Evolutionary conservation across 2,113 vertebrate species (phyloP).

Genomic region (Atractosteus spatula): DNA sequence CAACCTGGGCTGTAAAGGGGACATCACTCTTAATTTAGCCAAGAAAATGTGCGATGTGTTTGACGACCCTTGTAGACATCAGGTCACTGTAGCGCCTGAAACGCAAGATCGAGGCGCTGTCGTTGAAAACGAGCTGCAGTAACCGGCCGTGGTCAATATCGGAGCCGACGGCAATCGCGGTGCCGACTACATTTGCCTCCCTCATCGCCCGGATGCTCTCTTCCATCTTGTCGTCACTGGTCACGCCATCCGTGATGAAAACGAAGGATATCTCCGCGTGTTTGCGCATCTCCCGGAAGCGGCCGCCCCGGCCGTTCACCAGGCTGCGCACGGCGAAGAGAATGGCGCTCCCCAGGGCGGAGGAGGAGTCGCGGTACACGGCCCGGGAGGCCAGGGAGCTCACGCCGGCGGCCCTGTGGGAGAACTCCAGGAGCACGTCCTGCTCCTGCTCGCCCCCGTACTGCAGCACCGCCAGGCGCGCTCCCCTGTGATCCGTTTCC

Average conservation of each 20-base stretch:
- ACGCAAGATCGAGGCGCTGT: conserved; percentile 22
- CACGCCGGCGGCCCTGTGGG: conserved; percentile 16
- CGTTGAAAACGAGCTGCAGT: conserved; percentile 21
- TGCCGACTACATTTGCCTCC: conserved; percentile 24
- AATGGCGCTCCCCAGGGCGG: conserved; percentile 29
- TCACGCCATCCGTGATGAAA: conserved; percentile 34
- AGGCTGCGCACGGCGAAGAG: conserved; percentile 29
- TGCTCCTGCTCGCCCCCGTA: conserved; percentile 29
- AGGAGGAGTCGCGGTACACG: conserved; percentile 33
- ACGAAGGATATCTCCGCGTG: conserved; percentile 32
- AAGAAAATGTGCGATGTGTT: conserved; percentile 28
- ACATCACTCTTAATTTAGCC: conserved; percentile 7
- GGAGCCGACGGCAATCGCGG: conserved; percentile 27
- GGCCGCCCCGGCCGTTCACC: conserved; percentile 6
- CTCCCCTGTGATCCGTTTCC: conserved; percentile 28
- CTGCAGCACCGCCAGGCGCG: conserved; percentile 30
- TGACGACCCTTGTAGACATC: conserved; percentile 19
- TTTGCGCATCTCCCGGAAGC: conserved; percentile 14
- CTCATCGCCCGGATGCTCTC: conserved; percentile 23
- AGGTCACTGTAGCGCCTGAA: conserved; percentile 27
- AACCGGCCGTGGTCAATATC: conserved; percentile 23
- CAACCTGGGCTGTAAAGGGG: too few relatives aligned
- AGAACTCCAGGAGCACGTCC: conserved; percentile 35
- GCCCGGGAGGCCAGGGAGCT: conserved; percentile 17
- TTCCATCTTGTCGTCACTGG: conserved; percentile 18